Conservation (phyloP, 2,888 invertebrate genomes). For the Andrena hattorfiana region DNA sequence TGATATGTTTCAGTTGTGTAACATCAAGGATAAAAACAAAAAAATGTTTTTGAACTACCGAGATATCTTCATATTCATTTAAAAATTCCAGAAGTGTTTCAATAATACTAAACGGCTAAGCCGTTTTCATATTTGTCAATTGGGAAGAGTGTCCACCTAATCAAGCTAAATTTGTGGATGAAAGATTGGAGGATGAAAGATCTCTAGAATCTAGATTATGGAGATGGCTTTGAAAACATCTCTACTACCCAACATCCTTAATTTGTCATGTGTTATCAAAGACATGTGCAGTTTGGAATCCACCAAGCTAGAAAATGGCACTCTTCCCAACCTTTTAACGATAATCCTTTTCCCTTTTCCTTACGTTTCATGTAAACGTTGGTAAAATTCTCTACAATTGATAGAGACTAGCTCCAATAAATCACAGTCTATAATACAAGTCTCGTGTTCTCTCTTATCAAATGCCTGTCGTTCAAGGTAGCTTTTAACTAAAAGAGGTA, state of each 20-base stretch:
- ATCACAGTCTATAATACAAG: too few relatives aligned
- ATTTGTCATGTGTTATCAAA: neutral
- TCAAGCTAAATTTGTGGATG: too few relatives aligned
- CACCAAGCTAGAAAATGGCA: neutral
- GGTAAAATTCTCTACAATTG: too few relatives aligned
- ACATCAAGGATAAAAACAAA: neutral
- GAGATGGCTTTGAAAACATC: neutral
- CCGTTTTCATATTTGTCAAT: neutral
- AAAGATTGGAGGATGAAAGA: neutral
- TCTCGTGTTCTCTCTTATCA: too few relatives aligned
- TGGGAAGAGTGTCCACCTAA: neutral
- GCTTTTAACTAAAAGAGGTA: too few relatives aligned
- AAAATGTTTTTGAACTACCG: too few relatives aligned
- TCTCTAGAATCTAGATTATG: neutral
- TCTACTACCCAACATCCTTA: neutral
- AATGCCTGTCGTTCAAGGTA: too few relatives aligned
- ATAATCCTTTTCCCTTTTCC: neutral
- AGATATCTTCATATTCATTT: neutral
- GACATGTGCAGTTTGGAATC: neutral
- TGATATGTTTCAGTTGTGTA: slow-evolving; percentile 4
- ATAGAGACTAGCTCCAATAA: too few relatives aligned
- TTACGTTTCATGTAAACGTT: too few relatives aligned
- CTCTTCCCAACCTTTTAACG: neutral
- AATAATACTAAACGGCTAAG: neutral
- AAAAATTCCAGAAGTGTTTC: neutral